These are phyloP conservation scores for Egretta garzetta DNA, from an alignment of 2,113 vertebrate species.

Conservation along the genomic window DNA sequence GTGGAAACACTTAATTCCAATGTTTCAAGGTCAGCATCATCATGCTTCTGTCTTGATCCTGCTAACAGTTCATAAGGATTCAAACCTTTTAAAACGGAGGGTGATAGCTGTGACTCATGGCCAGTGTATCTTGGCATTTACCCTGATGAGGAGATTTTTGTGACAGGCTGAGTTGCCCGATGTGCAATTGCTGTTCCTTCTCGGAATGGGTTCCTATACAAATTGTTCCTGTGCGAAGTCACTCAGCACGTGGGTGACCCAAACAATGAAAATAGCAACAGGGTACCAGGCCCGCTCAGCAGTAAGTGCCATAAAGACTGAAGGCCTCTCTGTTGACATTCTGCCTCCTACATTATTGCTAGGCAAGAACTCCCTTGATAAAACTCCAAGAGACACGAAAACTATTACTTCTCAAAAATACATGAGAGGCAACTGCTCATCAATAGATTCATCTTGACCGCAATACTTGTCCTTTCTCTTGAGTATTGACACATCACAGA, in stretches of 20 bases:
- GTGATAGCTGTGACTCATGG: not conserved
- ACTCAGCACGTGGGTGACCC: not conserved
- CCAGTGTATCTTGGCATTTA: not conserved
- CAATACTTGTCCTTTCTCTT: not conserved
- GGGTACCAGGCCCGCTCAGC: fast-evolving
- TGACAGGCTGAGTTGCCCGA: not conserved
- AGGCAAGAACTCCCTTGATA: not conserved
- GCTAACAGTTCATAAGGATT: not conserved
- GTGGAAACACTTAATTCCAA: not conserved
- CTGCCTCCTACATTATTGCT: not conserved
- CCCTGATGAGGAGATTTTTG: not conserved
- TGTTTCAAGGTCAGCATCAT: not conserved
- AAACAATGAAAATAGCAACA: not conserved
- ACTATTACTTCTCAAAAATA: slow-evolving; percentile 6
- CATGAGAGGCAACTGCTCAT: not conserved
- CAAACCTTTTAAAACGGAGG: not conserved
- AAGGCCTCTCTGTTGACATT: not conserved
- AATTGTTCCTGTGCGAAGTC: not conserved
- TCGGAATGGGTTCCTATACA: not conserved
- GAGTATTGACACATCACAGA: not conserved
- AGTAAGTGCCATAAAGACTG: not conserved
- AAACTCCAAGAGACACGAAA: not conserved
- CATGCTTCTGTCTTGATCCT: not conserved
- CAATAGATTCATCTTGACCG: not conserved
- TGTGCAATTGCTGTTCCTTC: not conserved